Evolutionary conservation across 2,113 vertebrate genomes (phyloP).

Genomic region (Poeciliopsis turrubarensis): DNA sequence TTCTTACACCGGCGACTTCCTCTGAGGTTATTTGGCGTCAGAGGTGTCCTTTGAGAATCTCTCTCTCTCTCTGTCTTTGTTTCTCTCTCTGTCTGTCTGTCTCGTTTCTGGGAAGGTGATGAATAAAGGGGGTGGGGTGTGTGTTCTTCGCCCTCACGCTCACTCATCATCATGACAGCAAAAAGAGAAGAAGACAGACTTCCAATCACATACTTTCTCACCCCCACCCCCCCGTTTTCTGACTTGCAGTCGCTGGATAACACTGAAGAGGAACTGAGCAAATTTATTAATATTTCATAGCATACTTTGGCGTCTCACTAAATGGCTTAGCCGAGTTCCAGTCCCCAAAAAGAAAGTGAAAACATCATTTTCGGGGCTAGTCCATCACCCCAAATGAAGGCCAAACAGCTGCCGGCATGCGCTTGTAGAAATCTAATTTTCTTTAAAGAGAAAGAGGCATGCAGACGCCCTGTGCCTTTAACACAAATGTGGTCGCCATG

Average conservation of each 20-base stretch:
- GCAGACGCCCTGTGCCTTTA: slow-evolving; percentile 11
- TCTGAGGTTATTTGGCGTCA: slow-evolving; percentile 52
- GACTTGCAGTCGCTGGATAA: slow-evolving; percentile 39
- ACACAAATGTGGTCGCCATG: slow-evolving; percentile 39
- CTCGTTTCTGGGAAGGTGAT: slow-evolving; percentile 54
- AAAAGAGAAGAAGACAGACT: slow-evolving; percentile 44
- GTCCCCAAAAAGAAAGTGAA: not conserved
- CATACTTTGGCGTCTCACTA: slow-evolving; percentile 2
- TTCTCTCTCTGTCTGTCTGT: too few relatives aligned
- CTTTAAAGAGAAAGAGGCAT: slow-evolving; percentile 2
- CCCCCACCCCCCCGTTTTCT: slow-evolving; percentile 37
- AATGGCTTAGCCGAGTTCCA: slow-evolving; percentile 28
- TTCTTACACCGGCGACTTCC: slow-evolving; percentile 42
- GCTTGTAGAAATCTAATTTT: slow-evolving; percentile 20
- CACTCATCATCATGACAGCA: slow-evolving; percentile 58
- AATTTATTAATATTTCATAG: slow-evolving; percentile 39
- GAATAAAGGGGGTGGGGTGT: slow-evolving; percentile 9
- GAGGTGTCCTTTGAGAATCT: slow-evolving; percentile 45
- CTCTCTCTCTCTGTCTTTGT: too few relatives aligned
- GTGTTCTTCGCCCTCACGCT: slow-evolving; percentile 46
- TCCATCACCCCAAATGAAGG: not conserved
- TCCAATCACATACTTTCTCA: slow-evolving; percentile 24
- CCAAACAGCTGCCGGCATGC: slow-evolving; percentile 2
- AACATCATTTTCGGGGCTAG: not conserved
- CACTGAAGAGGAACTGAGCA: slow-evolving; percentile 26